phyloP scores from a whole-genome alignment of 1,140 invertebrate genomes.

The Pseudomyrmex concolor region DNA sequence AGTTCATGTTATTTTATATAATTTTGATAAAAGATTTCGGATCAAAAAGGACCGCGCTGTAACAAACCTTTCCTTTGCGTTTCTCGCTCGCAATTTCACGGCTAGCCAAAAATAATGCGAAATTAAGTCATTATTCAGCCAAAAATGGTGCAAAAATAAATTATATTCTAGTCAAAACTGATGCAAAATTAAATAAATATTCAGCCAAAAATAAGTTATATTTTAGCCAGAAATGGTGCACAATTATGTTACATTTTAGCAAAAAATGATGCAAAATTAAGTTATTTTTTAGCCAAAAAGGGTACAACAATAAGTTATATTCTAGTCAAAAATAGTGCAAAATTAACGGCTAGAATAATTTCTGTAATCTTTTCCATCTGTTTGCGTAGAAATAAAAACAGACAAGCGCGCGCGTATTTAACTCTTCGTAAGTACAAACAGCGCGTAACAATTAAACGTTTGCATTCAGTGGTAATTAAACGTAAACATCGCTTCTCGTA shows the following conservation, averaged over 20 bases:
- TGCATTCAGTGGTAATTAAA: constrained; percentile 57
- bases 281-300: no score
- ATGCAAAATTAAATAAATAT: no score
- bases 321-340: no score
- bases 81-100: background rate
- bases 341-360: constrained; percentile 33
- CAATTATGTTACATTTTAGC: no score
- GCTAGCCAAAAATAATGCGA: no score
- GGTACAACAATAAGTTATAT: no score
- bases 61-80: background rate
- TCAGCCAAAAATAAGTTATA: no score
- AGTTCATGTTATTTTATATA: background rate
- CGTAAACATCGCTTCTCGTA: constrained; percentile 55
- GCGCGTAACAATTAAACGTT: constrained; percentile 57
- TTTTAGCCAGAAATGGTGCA: no score
- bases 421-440: constrained; percentile 54
- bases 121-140: no score
- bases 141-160: no score
- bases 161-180: no score
- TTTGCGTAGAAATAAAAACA: constrained; percentile 43
- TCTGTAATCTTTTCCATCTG: constrained; percentile 44
- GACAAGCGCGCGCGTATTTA: constrained; percentile 33
- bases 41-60: background rate
- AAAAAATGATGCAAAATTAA: no score
- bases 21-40: background rate